A percentile compares a stretch with the other conserved stretches of the same genome.
phyloP scores from a whole-genome alignment of 1,140 invertebrate genomes.

The Brevipalpus yothersi region DNA sequence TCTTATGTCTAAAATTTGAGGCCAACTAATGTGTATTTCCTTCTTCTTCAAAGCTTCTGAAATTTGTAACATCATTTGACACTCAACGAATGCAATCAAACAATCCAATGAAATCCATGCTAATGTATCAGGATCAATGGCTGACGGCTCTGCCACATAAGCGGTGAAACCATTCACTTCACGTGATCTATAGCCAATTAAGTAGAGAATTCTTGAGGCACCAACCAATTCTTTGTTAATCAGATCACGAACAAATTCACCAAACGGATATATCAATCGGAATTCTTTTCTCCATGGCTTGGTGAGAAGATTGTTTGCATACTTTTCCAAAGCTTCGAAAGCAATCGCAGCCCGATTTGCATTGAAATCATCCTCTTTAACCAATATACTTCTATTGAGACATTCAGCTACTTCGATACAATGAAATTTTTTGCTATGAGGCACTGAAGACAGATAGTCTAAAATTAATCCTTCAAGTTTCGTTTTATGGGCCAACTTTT shows the following conservation, averaged over 20 bases:
- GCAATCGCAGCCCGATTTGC: constrained; percentile 48
- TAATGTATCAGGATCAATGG: constrained; percentile 47
- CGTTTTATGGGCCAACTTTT: constrained; percentile 10
- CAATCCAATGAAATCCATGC: constrained; percentile 51
- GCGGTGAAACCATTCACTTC: constrained; percentile 26
- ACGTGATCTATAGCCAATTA: constrained; percentile 45
- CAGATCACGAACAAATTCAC: constrained; percentile 61
- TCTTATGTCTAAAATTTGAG: constrained; percentile 36
- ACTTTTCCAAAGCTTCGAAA: constrained; percentile 54
- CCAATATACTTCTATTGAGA: constrained; percentile 32
- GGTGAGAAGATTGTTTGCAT: constrained; percentile 52
- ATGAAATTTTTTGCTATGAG: constrained; percentile 11
- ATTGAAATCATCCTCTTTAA: constrained; percentile 40
- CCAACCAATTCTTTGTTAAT: constrained; percentile 47
- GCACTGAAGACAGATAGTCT: constrained; percentile 11
- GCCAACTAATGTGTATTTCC: constrained; percentile 23
- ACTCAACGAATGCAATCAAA: constrained; percentile 63
- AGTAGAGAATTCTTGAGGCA: constrained; percentile 42
- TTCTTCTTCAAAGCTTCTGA: constrained; percentile 21
- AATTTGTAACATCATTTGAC: constrained; percentile 34
- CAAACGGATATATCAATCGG: constrained; percentile 28
- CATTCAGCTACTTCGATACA: constrained; percentile 10
- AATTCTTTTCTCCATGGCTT: constrained; percentile 73
- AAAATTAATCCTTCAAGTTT: constrained; percentile 11
- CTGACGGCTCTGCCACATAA: constrained; percentile 34